Base-by-base conservation (phyloP, 2,113 vertebrate genomes). In the Clarias gariepinus region DNA sequence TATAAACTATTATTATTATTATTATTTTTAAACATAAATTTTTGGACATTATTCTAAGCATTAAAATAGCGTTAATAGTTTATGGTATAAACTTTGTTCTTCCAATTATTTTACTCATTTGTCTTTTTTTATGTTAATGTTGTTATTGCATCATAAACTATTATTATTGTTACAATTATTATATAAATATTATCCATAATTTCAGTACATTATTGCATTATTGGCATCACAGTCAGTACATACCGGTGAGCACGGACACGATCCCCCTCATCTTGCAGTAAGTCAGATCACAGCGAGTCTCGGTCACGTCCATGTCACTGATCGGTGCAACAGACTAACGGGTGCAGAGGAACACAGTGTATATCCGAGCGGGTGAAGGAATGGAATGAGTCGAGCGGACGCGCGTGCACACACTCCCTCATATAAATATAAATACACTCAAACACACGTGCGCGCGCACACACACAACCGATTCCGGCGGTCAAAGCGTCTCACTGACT, bases 201-300 rank as follows among this genome's bases (percentile, higher is more conserved):
- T 33, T 28, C 12, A 53, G 55, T 84, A 28, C 47, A 47, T 47
- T 47, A 8, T 7, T 47, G 47, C 6, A 47, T 0, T 47, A 7
- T 47, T 0, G 6, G 41, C 41, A 5, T 47, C 6, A 6, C 52
- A 21, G 28, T 18, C n/a, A 57, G 6, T 16, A 83, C 95, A 91
- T 93, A 96, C 95, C 95, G 80, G 95, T 92, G 8, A 96, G 93
- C 57, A 96, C 93, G 0, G 93, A 77, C 0, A 94, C 93, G 68
- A 96, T 94, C 8, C 95, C 94, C 85, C 95, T 92, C 95, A 96
- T 96, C 79, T 90, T 95, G 93, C 94, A 96, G 91, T 96, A 96
- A 30, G 95, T 95, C 9, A 96, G 86, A 28, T 96, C 95, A 28
- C 94, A 95, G 91, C 93, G 92, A 85, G 94, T 93, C 55, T 95